Evolutionary conservation across 2,797 vertebrate genomes (phyloP), one percentile per base, ranked within the genome.

Genomic region (Caiman crocodilus): DNA sequence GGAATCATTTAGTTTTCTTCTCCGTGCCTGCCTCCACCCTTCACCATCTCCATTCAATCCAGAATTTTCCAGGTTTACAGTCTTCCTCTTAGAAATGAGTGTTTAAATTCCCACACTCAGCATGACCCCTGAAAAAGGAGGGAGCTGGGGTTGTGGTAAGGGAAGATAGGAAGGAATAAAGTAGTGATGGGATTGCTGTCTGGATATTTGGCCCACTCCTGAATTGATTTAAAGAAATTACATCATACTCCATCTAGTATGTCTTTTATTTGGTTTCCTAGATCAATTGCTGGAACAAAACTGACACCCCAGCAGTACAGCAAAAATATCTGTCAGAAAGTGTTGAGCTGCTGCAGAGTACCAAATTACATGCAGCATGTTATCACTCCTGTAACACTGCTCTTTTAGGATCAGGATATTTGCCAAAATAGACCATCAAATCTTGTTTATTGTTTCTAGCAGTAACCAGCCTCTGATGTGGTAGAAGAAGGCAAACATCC

Each of bases 241-340:
- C 86, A 71, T 84, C 81, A 69, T 90, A 10, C 88, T 91, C 79
- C 57, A 74, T 82, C 55, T 89, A 0, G 1, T 21, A 23, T 50
- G 42, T 96, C 75, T 85, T 55, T 85, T 89, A 50, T 92, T 16
- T 30, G 83, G 75, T 71, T 76, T 88, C 64, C 73, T 79, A 85
- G 73, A 80, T 56, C 80, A 76, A 4, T 63, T 75, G 71, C 85
- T 76, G 76, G 85, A 94, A 55, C 85, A 59, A 78, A 91, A 60
- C 13, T 2, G 3, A 71, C 61, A 55, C 50, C 35, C 14, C 80
- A 32, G 2, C 63, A 61, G 32, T 28, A 2, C 21, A 83, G 59
- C 80, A 73, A 87, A 65, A 64, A 30, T 35, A 14, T 11, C 65
- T 21, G 0, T 82, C 28, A 73, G n/a, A 23, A 76, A 50, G 75